Conservation (phyloP, 1,140 invertebrate genomes). For the Drosophila miranda region DNA sequence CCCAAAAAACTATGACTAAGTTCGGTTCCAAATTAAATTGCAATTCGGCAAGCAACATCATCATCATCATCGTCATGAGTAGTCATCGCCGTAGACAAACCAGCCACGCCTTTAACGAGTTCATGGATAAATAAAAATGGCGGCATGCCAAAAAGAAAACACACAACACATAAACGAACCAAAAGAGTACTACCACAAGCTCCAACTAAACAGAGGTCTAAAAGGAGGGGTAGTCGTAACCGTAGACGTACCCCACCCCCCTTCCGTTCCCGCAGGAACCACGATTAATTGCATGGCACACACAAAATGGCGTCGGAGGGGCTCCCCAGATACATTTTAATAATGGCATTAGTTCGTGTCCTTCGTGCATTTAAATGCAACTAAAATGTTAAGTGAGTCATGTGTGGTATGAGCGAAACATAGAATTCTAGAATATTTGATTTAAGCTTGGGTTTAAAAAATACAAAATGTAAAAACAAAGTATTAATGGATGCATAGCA, state of each 20-base stretch:
- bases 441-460: too few relatives aligned
- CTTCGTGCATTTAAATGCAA: slow-evolving; percentile 46
- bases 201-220: neutral
- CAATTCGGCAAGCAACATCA: slow-evolving; percentile 16
- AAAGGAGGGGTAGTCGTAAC: too few relatives aligned
- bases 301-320: slow-evolving; percentile 43
- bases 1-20: slow-evolving; percentile 19
- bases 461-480: too few relatives aligned
- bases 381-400: slow-evolving; percentile 53
- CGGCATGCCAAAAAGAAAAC: slow-evolving; percentile 66
- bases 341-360: slow-evolving; percentile 45
- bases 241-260: too few relatives aligned
- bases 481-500: too few relatives aligned
- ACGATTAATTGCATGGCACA: slow-evolving; percentile 59
- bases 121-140: slow-evolving; percentile 77
- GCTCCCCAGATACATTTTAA: slow-evolving; percentile 42
- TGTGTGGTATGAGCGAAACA: slow-evolving; percentile 4
- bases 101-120: slow-evolving; percentile 72
- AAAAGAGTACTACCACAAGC: slow-evolving; percentile 8
- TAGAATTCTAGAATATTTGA: too few relatives aligned
- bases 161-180: slow-evolving; percentile 24
- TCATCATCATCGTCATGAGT: slow-evolving; percentile 7
- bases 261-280: slow-evolving; percentile 1
- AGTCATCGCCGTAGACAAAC: neutral
- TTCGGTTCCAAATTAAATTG: slow-evolving; percentile 6